These are phyloP conservation scores for Enteromius viviparus DNA, from an alignment of 2,797 vertebrate species.

Conservation along the genomic window DNA sequence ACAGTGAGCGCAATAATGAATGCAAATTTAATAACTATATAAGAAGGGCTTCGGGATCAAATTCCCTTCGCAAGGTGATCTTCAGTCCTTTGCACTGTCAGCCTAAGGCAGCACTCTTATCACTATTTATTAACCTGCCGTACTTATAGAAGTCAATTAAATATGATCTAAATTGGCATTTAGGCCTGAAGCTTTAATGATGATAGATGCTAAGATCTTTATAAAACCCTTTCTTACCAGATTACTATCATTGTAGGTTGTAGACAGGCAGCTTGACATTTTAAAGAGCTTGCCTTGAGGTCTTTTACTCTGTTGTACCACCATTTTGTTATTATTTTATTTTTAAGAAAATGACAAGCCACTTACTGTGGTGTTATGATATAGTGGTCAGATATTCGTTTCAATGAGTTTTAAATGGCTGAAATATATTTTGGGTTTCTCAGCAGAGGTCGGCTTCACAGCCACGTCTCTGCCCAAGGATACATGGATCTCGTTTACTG, in stretches of 20 bases:
- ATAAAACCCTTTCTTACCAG: constrained; percentile 14
- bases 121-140: constrained; percentile 45
- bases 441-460: not conserved
- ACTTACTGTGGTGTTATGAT: not conserved
- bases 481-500: constrained; percentile 18
- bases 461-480: constrained; percentile 22
- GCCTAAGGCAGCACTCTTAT: constrained; percentile 10
- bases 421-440: not conserved
- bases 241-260: constrained; percentile 4
- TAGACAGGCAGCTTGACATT: constrained; percentile 29
- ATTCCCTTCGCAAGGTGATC: constrained; percentile 19
- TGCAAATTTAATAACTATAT: constrained; percentile 17
- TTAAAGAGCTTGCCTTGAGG: not conserved
- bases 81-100: constrained; percentile 3
- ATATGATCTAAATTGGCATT: constrained; percentile 38
- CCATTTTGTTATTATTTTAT: not conserved
- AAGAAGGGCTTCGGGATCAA: constrained; percentile 16
- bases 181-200: constrained; percentile 29
- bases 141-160: constrained; percentile 39
- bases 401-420: not conserved
- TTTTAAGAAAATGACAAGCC: not conserved
- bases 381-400: not conserved
- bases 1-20: constrained; percentile 12
- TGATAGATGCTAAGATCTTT: constrained; percentile 35
- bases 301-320: not conserved